Percentiles rank a stretch among this genome's conserved stretches.
Conservation (phyloP, 2,888 invertebrate species). For the Carpatolechia fugitivella region DNA sequence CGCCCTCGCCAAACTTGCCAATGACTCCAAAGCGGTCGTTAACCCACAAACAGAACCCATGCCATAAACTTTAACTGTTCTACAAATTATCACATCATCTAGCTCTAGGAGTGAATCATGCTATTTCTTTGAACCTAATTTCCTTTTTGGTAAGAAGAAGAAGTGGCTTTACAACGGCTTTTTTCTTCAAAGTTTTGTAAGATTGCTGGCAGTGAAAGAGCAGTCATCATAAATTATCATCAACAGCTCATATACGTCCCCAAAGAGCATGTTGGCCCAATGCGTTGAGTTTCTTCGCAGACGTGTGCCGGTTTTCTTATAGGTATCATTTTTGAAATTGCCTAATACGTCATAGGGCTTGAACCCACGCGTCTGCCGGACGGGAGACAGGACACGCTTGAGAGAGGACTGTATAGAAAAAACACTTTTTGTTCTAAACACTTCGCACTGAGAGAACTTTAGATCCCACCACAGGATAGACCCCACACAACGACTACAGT, state of each 20-base stretch:
- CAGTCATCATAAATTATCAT: too few species aligned
- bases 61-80: constrained; percentile 10
- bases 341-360: too few species aligned
- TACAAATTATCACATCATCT: not conserved
- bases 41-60: constrained; percentile 29
- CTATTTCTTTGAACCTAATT: constrained; percentile 3
- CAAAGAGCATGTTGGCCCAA: too few species aligned
- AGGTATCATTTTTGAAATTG: too few species aligned
- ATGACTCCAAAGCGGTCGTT: constrained; percentile 28
- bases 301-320: too few species aligned
- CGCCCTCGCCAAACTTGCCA: constrained; percentile 34
- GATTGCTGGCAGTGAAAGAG: too few species aligned
- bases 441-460: not conserved
- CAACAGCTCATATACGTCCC: too few species aligned
- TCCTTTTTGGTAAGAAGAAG: not conserved
- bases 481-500: constrained; percentile 7
- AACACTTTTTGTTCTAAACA: too few species aligned
- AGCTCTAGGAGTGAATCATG: constrained; percentile 9
- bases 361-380: too few species aligned
- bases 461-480: not conserved
- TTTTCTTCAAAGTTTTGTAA: not conserved
- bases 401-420: too few species aligned
- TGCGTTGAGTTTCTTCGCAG: too few species aligned
- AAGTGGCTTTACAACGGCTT: not conserved
- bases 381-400: too few species aligned